phyloP scores from a whole-genome alignment of 2,113 vertebrate species.

The Charadrius vociferus region DNA sequence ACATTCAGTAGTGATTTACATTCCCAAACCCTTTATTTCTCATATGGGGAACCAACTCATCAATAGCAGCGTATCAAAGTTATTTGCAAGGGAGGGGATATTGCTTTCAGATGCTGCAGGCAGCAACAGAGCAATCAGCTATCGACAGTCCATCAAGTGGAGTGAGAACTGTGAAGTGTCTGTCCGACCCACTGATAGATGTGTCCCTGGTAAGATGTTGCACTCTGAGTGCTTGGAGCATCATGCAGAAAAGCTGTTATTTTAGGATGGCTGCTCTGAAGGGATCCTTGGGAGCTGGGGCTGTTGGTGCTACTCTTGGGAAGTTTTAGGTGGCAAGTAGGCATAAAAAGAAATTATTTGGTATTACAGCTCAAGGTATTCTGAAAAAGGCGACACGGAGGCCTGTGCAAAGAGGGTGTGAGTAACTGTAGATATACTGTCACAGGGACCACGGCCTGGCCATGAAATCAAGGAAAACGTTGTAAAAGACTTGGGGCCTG shows the following conservation, averaged over 20 bases:
- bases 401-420: neutral
- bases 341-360: neutral
- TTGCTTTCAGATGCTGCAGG: neutral
- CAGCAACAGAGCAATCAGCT: neutral
- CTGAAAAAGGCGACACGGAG: neutral
- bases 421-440: neutral
- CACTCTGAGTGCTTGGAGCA: neutral
- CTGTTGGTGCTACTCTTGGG: neutral
- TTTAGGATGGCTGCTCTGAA: neutral
- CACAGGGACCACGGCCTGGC: neutral
- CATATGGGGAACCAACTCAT: neutral
- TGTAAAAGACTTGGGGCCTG: neutral
- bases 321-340: neutral
- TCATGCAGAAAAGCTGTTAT: accelerated
- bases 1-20: neutral
- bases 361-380: neutral
- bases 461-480: neutral
- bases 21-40: neutral
- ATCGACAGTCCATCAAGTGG: neutral
- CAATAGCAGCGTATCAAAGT: neutral
- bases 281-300: neutral
- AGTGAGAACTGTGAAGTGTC: neutral
- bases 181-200: neutral
- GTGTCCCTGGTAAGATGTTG: neutral
- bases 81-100: neutral